phyloP scores from a whole-genome alignment of 2,797 vertebrate genomes.

The Xenopus petersii region DNA sequence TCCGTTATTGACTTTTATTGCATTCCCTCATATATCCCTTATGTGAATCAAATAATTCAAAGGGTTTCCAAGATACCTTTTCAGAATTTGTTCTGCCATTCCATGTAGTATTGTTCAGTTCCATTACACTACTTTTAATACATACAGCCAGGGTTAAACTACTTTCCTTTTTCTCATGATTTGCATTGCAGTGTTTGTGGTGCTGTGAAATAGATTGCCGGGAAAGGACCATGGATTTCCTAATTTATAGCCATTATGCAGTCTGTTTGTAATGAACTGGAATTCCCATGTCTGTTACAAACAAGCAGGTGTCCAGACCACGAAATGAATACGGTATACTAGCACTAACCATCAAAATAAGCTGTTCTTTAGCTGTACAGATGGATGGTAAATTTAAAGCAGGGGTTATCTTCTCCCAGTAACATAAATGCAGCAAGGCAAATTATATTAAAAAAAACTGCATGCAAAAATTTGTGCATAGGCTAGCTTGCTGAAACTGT shows the following conservation, averaged over 20 bases:
- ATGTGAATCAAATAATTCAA: too few species aligned
- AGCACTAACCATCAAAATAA: conserved; percentile 42
- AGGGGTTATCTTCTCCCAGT: conserved; percentile 13
- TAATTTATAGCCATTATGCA: conserved; percentile 43
- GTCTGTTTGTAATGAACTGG: conserved; percentile 42
- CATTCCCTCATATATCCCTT: too few species aligned
- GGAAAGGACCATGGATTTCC: conserved; percentile 34
- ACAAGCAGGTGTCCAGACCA: conserved; percentile 44
- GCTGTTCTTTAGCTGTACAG: conserved; percentile 10
- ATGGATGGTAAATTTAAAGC: conserved; percentile 19
- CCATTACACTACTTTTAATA: too few species aligned
- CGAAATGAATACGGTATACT: conserved; percentile 37
- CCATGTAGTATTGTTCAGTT: too few species aligned
- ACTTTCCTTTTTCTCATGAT: neutral
- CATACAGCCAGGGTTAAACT: neutral
- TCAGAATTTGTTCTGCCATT: too few species aligned
- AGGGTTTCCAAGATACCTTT: too few species aligned
- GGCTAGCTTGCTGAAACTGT: too few species aligned
- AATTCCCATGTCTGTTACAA: conserved; percentile 35
- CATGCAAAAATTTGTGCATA: too few species aligned
- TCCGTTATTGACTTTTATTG: too few species aligned
- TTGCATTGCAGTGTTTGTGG: conserved; percentile 26
- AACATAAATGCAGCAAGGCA: too few species aligned
- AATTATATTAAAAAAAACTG: too few species aligned
- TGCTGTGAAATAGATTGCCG: conserved; percentile 36